These are phyloP conservation scores for Oenanthe oenanthe DNA, from an alignment of 2,113 vertebrate species.

Conservation along the genomic window DNA sequence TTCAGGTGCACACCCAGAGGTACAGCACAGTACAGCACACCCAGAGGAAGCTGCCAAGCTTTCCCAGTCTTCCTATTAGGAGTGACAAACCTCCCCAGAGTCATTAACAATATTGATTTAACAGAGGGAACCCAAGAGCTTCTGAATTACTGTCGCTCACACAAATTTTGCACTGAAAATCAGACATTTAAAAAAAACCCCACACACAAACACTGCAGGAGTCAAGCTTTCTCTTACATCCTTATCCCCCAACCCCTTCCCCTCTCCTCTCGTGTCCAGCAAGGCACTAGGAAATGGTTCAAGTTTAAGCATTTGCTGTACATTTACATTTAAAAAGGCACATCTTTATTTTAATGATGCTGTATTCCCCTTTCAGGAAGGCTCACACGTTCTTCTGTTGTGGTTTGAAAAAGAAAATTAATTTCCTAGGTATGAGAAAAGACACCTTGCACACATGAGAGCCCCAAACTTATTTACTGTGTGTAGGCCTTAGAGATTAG, in stretches of 20 bases:
- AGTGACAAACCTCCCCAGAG: neutral
- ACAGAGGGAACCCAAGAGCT: conserved; percentile 15
- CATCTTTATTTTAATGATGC: conserved; percentile 75
- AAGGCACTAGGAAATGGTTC: conserved; percentile 94
- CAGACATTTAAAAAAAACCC: neutral
- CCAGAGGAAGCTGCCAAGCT: neutral
- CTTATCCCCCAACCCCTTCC: neutral
- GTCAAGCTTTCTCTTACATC: neutral
- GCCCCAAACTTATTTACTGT: conserved; percentile 10
- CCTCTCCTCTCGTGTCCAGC: conserved; percentile 71
- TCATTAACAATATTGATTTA: neutral
- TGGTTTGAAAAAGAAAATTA: neutral
- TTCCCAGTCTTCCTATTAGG: neutral
- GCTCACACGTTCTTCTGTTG: neutral
- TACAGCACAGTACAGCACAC: neutral
- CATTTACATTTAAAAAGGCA: conserved; percentile 79
- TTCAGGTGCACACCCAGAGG: neutral
- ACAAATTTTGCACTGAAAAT: conserved; percentile 1
- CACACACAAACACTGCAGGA: neutral
- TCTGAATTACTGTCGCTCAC: neutral
- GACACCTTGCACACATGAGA: neutral
- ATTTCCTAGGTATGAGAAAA: conserved; percentile 23
- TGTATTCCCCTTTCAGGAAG: conserved; percentile 54
- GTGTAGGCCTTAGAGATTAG: conserved; percentile 38
- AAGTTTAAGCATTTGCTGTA: conserved; percentile 86